A percentile compares a stretch with the other conserved stretches of the same genome.
phyloP scores from a whole-genome alignment of 2,888 invertebrate species.

The Limenitis camilla region DNA sequence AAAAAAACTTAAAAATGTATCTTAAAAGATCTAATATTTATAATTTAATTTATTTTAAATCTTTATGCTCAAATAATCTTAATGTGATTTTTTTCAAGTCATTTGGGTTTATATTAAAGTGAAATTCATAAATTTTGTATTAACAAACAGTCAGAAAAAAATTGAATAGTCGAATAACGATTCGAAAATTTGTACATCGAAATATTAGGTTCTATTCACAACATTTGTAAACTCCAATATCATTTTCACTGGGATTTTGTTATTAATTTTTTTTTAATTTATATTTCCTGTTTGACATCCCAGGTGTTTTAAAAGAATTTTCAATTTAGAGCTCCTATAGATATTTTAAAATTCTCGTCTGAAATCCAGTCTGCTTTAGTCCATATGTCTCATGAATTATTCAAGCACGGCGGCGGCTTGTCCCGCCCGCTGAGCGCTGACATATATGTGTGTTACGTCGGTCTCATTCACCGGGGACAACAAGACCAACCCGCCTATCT shows the following conservation, averaged over 20 bases:
- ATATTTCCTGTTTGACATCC: neutral
- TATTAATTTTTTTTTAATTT: neutral
- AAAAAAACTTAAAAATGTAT: too few species aligned
- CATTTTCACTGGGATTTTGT: neutral
- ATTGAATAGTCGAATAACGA: too few species aligned
- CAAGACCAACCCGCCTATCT: slow-evolving; percentile 18
- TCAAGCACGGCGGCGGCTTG: slow-evolving; percentile 57
- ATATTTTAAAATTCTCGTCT: slow-evolving; percentile 70
- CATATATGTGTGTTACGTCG: slow-evolving; percentile 43
- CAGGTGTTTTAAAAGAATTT: slow-evolving; percentile 41
- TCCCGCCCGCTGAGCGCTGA: slow-evolving; percentile 55
- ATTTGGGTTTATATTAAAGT: too few species aligned
- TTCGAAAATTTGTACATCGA: too few species aligned
- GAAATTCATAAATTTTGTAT: too few species aligned
- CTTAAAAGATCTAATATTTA: too few species aligned
- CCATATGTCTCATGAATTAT: slow-evolving; percentile 73
- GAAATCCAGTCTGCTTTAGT: slow-evolving; percentile 72
- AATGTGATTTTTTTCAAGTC: too few species aligned
- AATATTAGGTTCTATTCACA: too few species aligned
- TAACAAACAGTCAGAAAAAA: too few species aligned
- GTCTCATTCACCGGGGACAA: slow-evolving; percentile 27
- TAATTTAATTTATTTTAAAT: too few species aligned
- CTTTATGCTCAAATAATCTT: too few species aligned
- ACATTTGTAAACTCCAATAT: neutral
- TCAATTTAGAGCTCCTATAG: slow-evolving; percentile 60